A percentile compares a stretch with the other conserved stretches of the same genome.
These are phyloP conservation scores for Callorhinus ursinus DNA, from an alignment of 2,113 vertebrate genomes.

Conservation along the genomic window DNA sequence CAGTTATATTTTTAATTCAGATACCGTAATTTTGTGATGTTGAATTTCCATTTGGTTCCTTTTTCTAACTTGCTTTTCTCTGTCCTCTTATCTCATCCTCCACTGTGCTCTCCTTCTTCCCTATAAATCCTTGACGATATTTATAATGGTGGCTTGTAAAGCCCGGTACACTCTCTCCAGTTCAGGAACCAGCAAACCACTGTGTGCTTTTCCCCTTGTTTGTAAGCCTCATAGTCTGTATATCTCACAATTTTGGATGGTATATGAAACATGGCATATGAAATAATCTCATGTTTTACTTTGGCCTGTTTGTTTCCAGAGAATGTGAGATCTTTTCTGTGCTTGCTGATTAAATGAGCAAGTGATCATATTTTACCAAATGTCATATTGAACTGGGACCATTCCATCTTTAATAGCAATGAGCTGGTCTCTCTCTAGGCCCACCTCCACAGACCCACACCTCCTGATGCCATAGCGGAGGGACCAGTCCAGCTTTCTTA, in stretches of 20 bases:
- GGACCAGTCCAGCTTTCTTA: fast-evolving
- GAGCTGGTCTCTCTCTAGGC: fast-evolving
- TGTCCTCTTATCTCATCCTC: no score
- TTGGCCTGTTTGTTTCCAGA: not conserved
- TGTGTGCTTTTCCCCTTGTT: no score
- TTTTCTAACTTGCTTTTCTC: not conserved
- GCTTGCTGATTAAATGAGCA: no score
- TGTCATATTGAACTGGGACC: fast-evolving
- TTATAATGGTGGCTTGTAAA: no score
- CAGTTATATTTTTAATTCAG: not conserved
- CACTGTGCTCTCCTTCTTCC: not conserved
- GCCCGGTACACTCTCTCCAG: fast-evolving
- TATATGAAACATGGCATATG: fast-evolving
- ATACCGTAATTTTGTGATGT: not conserved
- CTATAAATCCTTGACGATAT: fast-evolving
- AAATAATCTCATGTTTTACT: fast-evolving
- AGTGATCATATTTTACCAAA: no score
- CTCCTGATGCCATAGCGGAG: fast-evolving
- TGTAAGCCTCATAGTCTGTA: fast-evolving
- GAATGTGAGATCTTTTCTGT: not conserved
- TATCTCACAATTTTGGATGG: fast-evolving
- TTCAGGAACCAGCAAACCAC: not conserved
- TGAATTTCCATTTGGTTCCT: not conserved
- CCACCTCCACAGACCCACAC: fast-evolving
- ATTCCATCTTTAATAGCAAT: fast-evolving